Evolutionary conservation across 2,888 invertebrate species (phyloP), one percentile per base, ranked within the genome.

Genomic region (Hylaea fasciaria): DNA sequence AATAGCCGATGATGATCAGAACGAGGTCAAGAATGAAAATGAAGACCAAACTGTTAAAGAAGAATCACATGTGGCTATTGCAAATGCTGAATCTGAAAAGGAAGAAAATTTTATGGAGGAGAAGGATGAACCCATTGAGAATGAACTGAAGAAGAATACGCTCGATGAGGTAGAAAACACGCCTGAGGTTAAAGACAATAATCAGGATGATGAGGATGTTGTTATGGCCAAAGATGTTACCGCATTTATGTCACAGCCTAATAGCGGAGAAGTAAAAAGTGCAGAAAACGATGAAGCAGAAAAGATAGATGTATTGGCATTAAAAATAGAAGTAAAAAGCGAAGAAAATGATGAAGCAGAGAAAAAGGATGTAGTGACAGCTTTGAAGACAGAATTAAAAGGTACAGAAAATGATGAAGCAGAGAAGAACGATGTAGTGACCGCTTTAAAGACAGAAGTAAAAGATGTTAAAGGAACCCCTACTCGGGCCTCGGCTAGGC

Each of bases 401-500:
- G 0, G 11, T 22, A 14, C 13, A 40, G 37, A 10, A 7, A 43
- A 51, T n/a, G 40, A 47, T 17, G 51, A 52, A 9, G 37, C 16
- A 13, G 64, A 62, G 51, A 50, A 55, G 47, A 56, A 16, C 12
- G 71, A 76, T 46, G 67, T 57, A 45, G 68, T 76, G 0, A 56
- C 49, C 28, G 70, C 69, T 0, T 46, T 78, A 2, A 77, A 75
- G 37, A 60, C n/a, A 35, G 69, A 68, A 7, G 32, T 61, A 0
- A 77, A 76, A 44, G 73, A 72, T 14, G 77, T 69, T 0, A 73
- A 65, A 41, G 70, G 72, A 0, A 86, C 87, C 0, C 84, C 86
- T 0, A 74, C 78, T 0, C 75, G 86, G 13, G 59, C 72, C 0
- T 84, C 87, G 0, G 64, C 83, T 3, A 75, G 85, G 0, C 45